Percentiles rank a stretch among this genome's conserved stretches.
These are phyloP conservation scores for Oxystoma pomonae DNA, from an alignment of 2,888 invertebrate genomes.

Conservation along the genomic window DNA sequence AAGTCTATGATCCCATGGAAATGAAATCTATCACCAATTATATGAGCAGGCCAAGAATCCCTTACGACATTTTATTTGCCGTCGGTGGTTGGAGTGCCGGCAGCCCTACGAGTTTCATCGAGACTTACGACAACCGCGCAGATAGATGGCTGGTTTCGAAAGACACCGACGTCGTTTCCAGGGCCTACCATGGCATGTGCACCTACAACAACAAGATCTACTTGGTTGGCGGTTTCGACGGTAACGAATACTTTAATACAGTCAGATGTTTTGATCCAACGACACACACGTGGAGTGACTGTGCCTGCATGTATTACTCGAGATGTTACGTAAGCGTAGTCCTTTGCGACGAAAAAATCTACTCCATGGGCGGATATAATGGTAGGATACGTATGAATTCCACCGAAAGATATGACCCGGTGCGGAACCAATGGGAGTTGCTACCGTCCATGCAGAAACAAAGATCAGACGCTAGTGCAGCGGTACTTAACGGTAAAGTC, in stretches of 20 bases:
- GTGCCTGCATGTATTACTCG: conserved; percentile 72
- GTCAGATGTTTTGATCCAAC: conserved; percentile 78
- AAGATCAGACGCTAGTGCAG: conserved; percentile 76
- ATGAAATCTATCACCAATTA: conserved; percentile 28
- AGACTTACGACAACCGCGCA: conserved; percentile 74
- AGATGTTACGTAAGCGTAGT: conserved; percentile 74
- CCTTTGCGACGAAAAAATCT: conserved; percentile 65
- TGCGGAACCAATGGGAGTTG: conserved; percentile 73
- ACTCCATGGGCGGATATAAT: conserved; percentile 81
- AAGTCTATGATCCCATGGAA: conserved; percentile 25
- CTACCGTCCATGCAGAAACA: conserved; percentile 71
- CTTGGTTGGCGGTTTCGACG: conserved; percentile 66
- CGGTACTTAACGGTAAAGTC: conserved; percentile 59
- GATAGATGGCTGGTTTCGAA: conserved; percentile 72
- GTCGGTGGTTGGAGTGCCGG: conserved; percentile 84
- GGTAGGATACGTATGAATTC: conserved; percentile 71
- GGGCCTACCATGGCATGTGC: conserved; percentile 62
- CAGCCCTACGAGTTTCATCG: conserved; percentile 75
- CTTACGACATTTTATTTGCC: conserved; percentile 74
- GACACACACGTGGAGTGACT: conserved; percentile 67
- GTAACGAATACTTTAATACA: conserved; percentile 71
- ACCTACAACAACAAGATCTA: conserved; percentile 21
- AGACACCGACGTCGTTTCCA: conserved; percentile 62
- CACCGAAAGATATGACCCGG: conserved; percentile 74
- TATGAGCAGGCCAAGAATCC: conserved; percentile 59